Base-by-base conservation (phyloP, 2,797 vertebrate species). In the Girardinus metallicus region DNA sequence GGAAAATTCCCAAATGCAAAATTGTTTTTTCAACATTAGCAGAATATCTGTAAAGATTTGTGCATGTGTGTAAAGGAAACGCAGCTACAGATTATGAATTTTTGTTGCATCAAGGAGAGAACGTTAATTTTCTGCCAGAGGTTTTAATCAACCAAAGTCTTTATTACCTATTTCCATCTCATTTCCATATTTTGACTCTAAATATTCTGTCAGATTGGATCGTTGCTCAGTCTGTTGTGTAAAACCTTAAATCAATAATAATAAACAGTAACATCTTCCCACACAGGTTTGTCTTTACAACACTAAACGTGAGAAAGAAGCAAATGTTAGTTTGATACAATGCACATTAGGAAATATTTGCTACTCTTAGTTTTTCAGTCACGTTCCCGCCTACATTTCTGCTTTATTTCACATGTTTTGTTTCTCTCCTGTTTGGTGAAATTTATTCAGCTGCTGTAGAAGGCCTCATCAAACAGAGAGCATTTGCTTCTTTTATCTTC, bases 341-440 rank as follows among this genome's bases (percentile, higher is more conserved):
- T 74, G 66, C 74, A 43, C 73, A 74, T 34, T 31, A 36, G 44
- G 18, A 87, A 74, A 76, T 70, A 75, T 73, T 51, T 84, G 91
- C 90, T 89, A 84, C 87, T 74, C 81, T 84, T 12, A 43, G 68
- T 51, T 21, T 74, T 51, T 70, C 44, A 8, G 3, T 36, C 46
- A 13, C 77, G 39, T 79, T n/a, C 53, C 51, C 34, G 47, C 41
- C 75, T 73, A 36, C 11, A 31, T 23, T 0, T 5, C 43, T 75
- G 47, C 36, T 74, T 8, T 62, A 43, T 74, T 73, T 80, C 51
- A 60, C 5, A 74, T 44, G 46, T 73, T 79, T 84, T 62, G 66
- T n/a, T 26, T 74, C 82, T 79, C 78, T 79, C 77, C 60, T 77
- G 62, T 44, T 36, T 68, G 44, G 29, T 49, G 49, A 78, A 76